These are phyloP conservation scores for Hestina assimilis DNA, from an alignment of 1,140 invertebrate genomes.

Conservation along the genomic window DNA sequence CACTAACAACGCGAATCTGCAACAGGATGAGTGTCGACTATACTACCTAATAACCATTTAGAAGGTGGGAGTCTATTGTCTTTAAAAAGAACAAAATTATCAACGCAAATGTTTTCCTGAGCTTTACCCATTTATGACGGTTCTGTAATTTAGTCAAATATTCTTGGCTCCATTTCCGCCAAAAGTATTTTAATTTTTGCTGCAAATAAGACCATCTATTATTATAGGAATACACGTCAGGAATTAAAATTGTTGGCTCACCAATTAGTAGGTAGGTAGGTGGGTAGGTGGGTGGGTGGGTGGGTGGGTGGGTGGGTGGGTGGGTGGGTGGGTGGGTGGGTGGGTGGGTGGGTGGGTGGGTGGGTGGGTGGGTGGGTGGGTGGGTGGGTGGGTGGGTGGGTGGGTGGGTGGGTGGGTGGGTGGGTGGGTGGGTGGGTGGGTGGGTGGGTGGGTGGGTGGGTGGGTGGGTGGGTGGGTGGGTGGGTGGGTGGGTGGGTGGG, in stretches of 20 bases:
- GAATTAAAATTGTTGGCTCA: constrained; percentile 2
- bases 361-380: too few species aligned
- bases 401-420: too few species aligned
- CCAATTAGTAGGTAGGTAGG: too few species aligned
- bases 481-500: too few species aligned
- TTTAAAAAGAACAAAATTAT: background rate
- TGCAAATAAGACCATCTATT: background rate
- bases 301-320: too few species aligned
- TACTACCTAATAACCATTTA: background rate
- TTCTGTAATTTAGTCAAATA: background rate
- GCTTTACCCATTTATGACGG: background rate
- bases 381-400: too few species aligned
- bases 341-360: too few species aligned
- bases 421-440: too few species aligned
- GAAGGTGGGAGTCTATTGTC: background rate
- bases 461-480: too few species aligned
- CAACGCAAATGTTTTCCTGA: background rate
- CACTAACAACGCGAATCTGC: background rate
- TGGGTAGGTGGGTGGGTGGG: too few species aligned
- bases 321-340: too few species aligned
- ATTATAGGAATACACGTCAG: background rate
- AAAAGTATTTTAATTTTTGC: background rate
- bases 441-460: too few species aligned
- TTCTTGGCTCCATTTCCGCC: background rate
- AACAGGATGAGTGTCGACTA: background rate